Evolutionary conservation across 2,888 invertebrate genomes (phyloP), one percentile per base, ranked within the genome.

Genomic region (Noctua janthe): DNA sequence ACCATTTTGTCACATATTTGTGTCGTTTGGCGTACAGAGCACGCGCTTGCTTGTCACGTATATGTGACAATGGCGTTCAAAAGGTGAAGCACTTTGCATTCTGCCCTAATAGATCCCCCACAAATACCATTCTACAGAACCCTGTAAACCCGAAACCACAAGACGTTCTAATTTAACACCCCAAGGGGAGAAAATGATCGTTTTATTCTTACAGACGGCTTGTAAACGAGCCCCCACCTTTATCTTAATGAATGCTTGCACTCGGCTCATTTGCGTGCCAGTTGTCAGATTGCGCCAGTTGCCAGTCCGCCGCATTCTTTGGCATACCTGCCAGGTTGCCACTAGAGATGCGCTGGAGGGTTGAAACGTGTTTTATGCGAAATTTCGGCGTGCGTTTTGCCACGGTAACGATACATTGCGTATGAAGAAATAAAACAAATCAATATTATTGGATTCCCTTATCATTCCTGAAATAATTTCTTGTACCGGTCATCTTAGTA

Each of bases 181-280:
- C 66, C 35, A 6, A 29, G 47, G 64, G 71, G 66, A 66, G 47
- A 29, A 20, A 81, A 88, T 82, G 83, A 84, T 85, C 82, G 86
- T 87, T 90, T 86, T 84, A 86, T 88, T 86, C 87, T 72, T 77
- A 89, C 85, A 88, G 69, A 74, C 59, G 66, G 78, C 54, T 81
- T 82, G 82, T 83, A 83, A 88, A 88, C 78, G 87, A 83, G 74
- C 67, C 67, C 71, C 59, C 66, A 82, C 82, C 87, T 90, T 87
- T 82, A 87, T 86, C 85, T 87, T 82, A 90, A 90, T 81, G 85
- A 89, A 72, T 47, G 74, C 71, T 47, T 75, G 78, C 87, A 80
- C 80, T 83, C 74, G 73, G 67, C 84, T 87, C 90, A 86, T 90
- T 90, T 82, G 78, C 78, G 87, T 81, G 83, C 80, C 89, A 82